Evolutionary conservation across 2,888 invertebrate genomes (phyloP), one percentile per base, ranked within the genome.

Genomic region (Platycnemis pennipes): DNA sequence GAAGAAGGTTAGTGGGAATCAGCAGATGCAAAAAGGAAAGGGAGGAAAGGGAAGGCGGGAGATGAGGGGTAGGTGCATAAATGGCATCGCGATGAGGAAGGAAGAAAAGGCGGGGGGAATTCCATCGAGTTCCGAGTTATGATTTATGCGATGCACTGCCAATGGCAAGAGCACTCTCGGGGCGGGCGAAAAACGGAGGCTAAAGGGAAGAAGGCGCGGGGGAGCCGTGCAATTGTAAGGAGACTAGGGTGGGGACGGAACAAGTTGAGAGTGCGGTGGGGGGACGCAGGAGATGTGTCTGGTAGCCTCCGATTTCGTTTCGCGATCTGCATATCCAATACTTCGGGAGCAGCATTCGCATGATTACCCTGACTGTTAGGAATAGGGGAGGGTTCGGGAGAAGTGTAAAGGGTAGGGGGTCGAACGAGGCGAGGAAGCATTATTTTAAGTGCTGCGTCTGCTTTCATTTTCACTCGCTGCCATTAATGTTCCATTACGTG

Each of bases 251-350:
- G 53, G 88, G 88, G 77, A 77, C 37, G 11, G 53, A 1, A 37
- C 37, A 19, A 22, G 31, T 26, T 26, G 16, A 1, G 26, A 77
- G 88, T 31, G 44, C 26, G 26, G 87, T 26, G 22, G 31, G 53
- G n/a, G 49, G 37, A 42, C 22, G 88, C 5, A 13, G 56, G 42
- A 44, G 63, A 26, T 44, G 63, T 37, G 53, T 46, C 49, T 56
- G 53, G 42, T 42, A 69, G 42, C 44, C 53, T 53, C 69, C 63
- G 42, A 56, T 63, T 37, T 44, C 63, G 37, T n/a, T n/a, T 22
- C 37, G n/a, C 91, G 91, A 91, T 91, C 91, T 91, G 63, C 91
- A 91, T 91, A 91, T 91, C 91, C 91, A 91, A 91, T 91, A 63
- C 91, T 89, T 89, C 89, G 89, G 89, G 56, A 91, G 26, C 91